Evolutionary conservation across 2,888 invertebrate species (phyloP).

Genomic region (Ommatoiulus sabulosus): DNA sequence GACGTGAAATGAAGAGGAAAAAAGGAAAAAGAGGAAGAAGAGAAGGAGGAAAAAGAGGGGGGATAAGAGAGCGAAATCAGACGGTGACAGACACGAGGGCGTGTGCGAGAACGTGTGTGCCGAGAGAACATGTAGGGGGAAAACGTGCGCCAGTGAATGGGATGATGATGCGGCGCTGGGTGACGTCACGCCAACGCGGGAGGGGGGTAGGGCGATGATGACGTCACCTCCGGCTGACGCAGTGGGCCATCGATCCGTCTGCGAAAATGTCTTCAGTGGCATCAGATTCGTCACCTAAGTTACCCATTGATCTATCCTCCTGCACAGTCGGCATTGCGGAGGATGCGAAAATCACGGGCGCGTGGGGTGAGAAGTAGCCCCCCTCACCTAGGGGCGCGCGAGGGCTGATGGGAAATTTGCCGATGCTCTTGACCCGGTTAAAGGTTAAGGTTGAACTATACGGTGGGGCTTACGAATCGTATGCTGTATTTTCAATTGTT

Average conservation of each 20-base stretch:
- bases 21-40: not conserved
- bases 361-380: not conserved
- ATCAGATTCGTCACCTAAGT: slow-evolving; percentile 36
- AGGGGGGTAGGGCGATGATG: not conserved
- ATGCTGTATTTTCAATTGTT: too few relatives aligned
- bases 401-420: not conserved
- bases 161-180: slow-evolving; percentile 16
- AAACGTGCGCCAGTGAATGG: slow-evolving; percentile 39
- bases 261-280: slow-evolving; percentile 35
- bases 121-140: slow-evolving; percentile 24
- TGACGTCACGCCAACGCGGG: slow-evolving; percentile 6
- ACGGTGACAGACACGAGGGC: slow-evolving; percentile 36
- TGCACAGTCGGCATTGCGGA: not conserved
- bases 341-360: not conserved
- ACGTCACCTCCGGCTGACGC: slow-evolving; percentile 24
- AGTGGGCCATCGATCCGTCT: slow-evolving; percentile 36
- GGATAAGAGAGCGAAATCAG: slow-evolving; percentile 27
- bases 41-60: not conserved
- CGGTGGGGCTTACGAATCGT: too few relatives aligned
- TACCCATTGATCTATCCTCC: slow-evolving; percentile 30
- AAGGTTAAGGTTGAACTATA: not conserved
- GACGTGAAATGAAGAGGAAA: not conserved
- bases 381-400: not conserved
- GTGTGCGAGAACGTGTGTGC: slow-evolving; percentile 40
- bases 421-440: not conserved